phyloP scores from a whole-genome alignment of 2,113 vertebrate genomes.

The Vanacampus margaritifer region DNA sequence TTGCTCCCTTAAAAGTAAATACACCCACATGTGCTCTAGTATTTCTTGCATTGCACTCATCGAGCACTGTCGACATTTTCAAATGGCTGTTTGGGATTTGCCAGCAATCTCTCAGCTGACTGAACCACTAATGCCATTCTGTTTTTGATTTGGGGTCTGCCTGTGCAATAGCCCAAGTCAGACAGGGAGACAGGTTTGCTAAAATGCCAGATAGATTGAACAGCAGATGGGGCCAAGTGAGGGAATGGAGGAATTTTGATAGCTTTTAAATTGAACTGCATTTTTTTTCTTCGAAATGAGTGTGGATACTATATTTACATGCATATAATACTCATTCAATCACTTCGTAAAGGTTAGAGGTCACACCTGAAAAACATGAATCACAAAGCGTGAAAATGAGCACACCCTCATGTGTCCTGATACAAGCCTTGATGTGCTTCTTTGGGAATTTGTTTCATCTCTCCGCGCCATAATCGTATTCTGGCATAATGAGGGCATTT shows the following conservation, averaged over 20 bases:
- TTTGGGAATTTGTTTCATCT: too few species aligned
- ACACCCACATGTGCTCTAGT: slow-evolving; percentile 16
- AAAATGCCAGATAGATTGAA: slow-evolving; percentile 28
- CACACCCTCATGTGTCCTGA: too few species aligned
- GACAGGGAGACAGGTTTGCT: slow-evolving; percentile 15
- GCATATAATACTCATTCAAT: too few species aligned
- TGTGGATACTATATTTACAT: too few species aligned
- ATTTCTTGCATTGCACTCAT: slow-evolving; percentile 17
- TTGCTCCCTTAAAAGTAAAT: slow-evolving; percentile 43
- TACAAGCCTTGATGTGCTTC: too few species aligned
- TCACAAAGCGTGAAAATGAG: too few species aligned
- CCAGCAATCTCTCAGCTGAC: slow-evolving; percentile 42
- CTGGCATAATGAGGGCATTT: too few species aligned
- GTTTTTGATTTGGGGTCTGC: slow-evolving; percentile 37
- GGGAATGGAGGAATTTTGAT: not conserved
- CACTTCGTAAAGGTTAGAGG: too few species aligned
- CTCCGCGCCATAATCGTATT: too few species aligned
- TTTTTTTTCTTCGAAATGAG: too few species aligned
- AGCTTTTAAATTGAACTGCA: not conserved
- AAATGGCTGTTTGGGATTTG: slow-evolving; percentile 52
- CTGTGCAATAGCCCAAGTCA: not conserved
- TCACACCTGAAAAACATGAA: too few species aligned
- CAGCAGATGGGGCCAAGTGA: not conserved
- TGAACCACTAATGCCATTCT: slow-evolving; percentile 53
- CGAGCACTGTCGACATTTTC: slow-evolving; percentile 40